Evolutionary conservation across 2,113 vertebrate genomes (phyloP).

Genomic region (Tragelaphus imberbis): DNA sequence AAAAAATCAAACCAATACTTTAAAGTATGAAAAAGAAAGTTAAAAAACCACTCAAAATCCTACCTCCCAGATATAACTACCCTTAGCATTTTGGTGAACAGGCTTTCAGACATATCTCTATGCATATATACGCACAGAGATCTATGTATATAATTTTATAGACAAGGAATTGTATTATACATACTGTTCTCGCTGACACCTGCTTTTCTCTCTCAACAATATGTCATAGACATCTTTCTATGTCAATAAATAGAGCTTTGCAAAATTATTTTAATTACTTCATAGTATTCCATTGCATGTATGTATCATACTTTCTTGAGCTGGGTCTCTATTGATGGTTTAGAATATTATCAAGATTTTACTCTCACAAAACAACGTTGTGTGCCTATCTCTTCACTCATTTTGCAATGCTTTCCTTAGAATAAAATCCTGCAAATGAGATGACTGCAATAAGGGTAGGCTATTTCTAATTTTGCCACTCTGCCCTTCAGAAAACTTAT

Average conservation of each 20-base stretch:
- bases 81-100: constrained; percentile 62
- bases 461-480: background rate
- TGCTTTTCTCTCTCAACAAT: constrained; percentile 72
- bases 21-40: constrained; percentile 64
- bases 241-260: constrained; percentile 71
- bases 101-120: constrained; percentile 64
- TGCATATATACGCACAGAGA: constrained; percentile 67
- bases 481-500: background rate
- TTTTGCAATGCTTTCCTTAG: background rate
- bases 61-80: constrained; percentile 51
- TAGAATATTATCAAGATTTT: constrained; percentile 46
- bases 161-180: constrained; percentile 64
- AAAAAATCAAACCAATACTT: constrained; percentile 38
- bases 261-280: constrained; percentile 64
- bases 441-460: background rate
- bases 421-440: background rate
- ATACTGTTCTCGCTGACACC: constrained; percentile 73
- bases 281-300: constrained; percentile 52
- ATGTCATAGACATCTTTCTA: constrained; percentile 71
- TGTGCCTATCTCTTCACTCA: constrained; percentile 24
- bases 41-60: constrained; percentile 52
- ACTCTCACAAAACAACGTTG: constrained; percentile 33
- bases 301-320: constrained; percentile 21
- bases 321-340: constrained; percentile 40
- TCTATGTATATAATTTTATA: constrained; percentile 72